phyloP scores from a whole-genome alignment of 2,113 vertebrate species.

The Cervus canadensis region DNA sequence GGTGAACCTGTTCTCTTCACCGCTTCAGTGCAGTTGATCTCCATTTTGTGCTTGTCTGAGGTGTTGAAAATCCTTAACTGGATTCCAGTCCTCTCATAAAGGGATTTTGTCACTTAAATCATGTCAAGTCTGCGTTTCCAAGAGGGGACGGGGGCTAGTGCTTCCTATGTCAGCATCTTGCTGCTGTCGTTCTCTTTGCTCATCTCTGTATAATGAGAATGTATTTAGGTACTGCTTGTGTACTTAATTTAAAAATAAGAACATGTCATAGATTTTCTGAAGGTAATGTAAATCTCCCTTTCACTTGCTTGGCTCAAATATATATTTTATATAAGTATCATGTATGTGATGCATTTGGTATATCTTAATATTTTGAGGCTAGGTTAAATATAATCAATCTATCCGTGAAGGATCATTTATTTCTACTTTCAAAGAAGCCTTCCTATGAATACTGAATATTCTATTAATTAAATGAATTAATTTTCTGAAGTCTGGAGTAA shows the following conservation, averaged over 20 bases:
- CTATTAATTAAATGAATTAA: constrained; percentile 64
- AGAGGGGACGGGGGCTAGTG: not conserved
- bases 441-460: constrained; percentile 52
- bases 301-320: not conserved
- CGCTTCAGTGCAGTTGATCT: not conserved
- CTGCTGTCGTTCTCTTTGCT: not conserved
- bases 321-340: not conserved
- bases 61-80: not conserved
- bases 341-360: not conserved
- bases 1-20: not conserved
- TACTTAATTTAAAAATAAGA: not conserved
- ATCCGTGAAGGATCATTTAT: constrained; percentile 54
- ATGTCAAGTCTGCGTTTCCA: not conserved
- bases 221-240: not conserved
- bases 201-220: not conserved
- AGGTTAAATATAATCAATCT: constrained; percentile 38
- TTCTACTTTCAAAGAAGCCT: not conserved
- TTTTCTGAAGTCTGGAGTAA: constrained; percentile 38
- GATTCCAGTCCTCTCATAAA: not conserved
- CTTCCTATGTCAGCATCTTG: not conserved
- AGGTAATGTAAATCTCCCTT: not conserved
- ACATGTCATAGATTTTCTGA: not conserved
- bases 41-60: not conserved
- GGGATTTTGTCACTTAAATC: not conserved
- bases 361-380: not conserved